Percentiles rank a stretch among this genome's conserved stretches.
These are phyloP conservation scores for Scrobipalpa atriplicella DNA, from an alignment of 2,888 invertebrate genomes.

Conservation along the genomic window DNA sequence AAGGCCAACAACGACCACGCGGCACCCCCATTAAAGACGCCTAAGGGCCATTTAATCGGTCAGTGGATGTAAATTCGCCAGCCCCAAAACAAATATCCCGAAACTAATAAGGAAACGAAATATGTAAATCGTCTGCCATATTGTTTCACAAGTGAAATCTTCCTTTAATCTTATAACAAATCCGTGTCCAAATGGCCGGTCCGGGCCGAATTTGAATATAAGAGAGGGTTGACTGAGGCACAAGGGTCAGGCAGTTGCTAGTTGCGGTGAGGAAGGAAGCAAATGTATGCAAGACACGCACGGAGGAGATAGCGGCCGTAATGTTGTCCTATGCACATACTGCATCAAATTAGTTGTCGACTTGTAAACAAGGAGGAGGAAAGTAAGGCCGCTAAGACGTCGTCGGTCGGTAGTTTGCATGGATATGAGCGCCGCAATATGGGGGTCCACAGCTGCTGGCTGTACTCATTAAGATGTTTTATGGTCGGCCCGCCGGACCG, in stretches of 20 bases:
- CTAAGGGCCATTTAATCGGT: slow-evolving; percentile 83
- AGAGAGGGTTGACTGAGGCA: slow-evolving; percentile 67
- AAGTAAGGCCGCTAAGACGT: slow-evolving; percentile 79
- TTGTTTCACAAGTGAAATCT: slow-evolving; percentile 84
- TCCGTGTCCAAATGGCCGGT: slow-evolving; percentile 83
- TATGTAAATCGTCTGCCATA: slow-evolving; percentile 83
- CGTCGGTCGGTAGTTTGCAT: slow-evolving; percentile 81
- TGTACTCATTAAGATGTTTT: slow-evolving; percentile 84
- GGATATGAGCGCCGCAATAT: slow-evolving; percentile 82
- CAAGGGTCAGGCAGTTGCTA: slow-evolving; percentile 71
- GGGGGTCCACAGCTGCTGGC: slow-evolving; percentile 80
- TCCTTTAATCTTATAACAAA: slow-evolving; percentile 84
- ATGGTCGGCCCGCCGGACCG: slow-evolving; percentile 81
- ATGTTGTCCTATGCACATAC: slow-evolving; percentile 83
- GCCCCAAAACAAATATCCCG: slow-evolving; percentile 83
- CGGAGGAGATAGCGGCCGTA: slow-evolving; percentile 77
- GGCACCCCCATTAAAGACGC: slow-evolving; percentile 83
- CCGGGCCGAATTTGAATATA: slow-evolving; percentile 78
- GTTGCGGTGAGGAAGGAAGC: slow-evolving; percentile 68
- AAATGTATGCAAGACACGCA: slow-evolving; percentile 82
- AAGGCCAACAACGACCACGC: slow-evolving; percentile 82
- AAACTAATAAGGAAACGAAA: slow-evolving; percentile 84
- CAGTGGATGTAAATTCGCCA: slow-evolving; percentile 81
- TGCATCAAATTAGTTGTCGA: slow-evolving; percentile 84
- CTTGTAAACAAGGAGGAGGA: slow-evolving; percentile 80